Percentiles rank a stretch among this genome's conserved stretches.
phyloP scores from a whole-genome alignment of 2,797 vertebrate species.

The Numenius phaeopus region DNA sequence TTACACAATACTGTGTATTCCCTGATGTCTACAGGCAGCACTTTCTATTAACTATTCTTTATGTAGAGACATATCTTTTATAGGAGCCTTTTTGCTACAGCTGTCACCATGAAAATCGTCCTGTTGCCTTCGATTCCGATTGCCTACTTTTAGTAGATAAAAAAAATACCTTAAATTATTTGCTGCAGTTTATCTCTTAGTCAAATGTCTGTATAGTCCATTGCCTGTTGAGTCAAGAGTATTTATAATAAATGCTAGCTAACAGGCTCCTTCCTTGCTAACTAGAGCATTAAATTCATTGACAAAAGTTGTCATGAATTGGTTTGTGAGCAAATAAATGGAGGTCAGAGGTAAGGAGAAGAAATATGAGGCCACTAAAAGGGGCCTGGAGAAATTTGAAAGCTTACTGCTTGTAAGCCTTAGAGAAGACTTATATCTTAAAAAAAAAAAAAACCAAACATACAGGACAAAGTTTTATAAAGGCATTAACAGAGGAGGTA shows the following conservation, averaged over 20 bases:
- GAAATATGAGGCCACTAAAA: background rate
- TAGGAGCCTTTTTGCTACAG: constrained; percentile 10
- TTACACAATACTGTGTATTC: background rate
- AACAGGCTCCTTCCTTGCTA: constrained; percentile 40
- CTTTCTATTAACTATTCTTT: background rate
- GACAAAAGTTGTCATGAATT: constrained; percentile 19
- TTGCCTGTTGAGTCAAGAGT: background rate
- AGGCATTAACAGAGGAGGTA: background rate
- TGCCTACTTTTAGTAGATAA: background rate
- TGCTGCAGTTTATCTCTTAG: constrained; percentile 39
- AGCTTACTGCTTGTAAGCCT: background rate
- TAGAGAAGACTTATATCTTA: background rate
- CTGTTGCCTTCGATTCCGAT: background rate
- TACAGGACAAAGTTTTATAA: background rate
- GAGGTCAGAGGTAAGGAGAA: background rate
- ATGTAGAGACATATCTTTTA: background rate
- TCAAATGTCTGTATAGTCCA: constrained; percentile 19
- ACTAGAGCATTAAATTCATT: constrained; percentile 52
- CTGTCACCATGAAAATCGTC: background rate
- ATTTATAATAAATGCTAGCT: constrained; percentile 39
- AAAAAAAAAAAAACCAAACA: background rate
- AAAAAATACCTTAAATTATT: constrained; percentile 39
- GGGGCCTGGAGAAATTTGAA: background rate
- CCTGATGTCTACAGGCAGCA: background rate
- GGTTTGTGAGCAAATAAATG: constrained; percentile 23